A percentile compares a stretch with the other conserved stretches of the same genome.
These are phyloP conservation scores for Macquaria ambigua DNA, from an alignment of 2,113 vertebrate species.

Conservation along the genomic window DNA sequence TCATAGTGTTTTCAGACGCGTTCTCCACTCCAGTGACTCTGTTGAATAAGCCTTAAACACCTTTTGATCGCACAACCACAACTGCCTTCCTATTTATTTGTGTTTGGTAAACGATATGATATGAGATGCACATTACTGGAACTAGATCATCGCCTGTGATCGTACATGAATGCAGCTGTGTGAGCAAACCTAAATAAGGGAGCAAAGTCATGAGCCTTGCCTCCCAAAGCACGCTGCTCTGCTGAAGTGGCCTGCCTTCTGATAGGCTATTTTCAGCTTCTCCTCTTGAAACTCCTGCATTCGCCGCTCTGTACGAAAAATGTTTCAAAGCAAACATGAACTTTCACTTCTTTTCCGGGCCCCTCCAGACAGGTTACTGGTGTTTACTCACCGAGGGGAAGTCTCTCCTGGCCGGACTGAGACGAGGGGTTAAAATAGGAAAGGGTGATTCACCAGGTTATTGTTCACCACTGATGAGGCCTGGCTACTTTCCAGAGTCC, in stretches of 20 bases:
- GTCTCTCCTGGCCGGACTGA: slow-evolving; percentile 34
- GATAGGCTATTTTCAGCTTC: slow-evolving; percentile 67
- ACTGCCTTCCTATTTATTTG: slow-evolving; percentile 2
- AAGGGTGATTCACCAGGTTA: slow-evolving; percentile 62
- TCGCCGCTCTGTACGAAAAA: slow-evolving; percentile 41
- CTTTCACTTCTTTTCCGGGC: slow-evolving; percentile 53
- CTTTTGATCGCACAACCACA: slow-evolving; percentile 33
- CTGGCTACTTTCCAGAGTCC: slow-evolving; percentile 61
- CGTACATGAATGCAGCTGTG: slow-evolving; percentile 8
- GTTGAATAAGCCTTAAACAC: slow-evolving; percentile 26
- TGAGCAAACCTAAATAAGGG: slow-evolving; percentile 41
- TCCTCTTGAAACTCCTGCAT: slow-evolving; percentile 31
- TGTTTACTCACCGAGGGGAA: slow-evolving; percentile 68
- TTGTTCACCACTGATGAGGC: slow-evolving; percentile 69
- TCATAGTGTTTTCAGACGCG: slow-evolving; percentile 37
- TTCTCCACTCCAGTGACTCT: slow-evolving; percentile 31
- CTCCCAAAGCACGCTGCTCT: slow-evolving; percentile 11
- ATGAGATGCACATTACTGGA: background rate
- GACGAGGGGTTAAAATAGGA: slow-evolving; percentile 44
- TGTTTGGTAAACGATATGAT: slow-evolving; percentile 17
- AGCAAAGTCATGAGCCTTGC: slow-evolving; percentile 7
- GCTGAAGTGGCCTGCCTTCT: slow-evolving; percentile 35
- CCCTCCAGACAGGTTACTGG: slow-evolving; percentile 40
- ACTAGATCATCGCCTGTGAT: background rate
- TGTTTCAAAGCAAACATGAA: slow-evolving; percentile 69